Evolutionary conservation across 2,113 vertebrate genomes (phyloP).

Genomic region (Dicentrarchus labrax): DNA sequence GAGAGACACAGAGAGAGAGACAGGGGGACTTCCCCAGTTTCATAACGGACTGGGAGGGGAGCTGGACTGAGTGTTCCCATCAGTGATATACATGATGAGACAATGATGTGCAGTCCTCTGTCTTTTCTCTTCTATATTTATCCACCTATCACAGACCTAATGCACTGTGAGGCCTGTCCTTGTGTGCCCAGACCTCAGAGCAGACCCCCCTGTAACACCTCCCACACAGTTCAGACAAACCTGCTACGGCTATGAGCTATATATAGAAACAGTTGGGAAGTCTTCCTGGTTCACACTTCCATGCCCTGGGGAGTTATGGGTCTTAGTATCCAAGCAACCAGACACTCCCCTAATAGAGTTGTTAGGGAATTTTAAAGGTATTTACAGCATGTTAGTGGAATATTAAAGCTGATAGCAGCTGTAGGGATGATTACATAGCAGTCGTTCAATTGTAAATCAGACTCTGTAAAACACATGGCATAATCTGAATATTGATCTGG

Average conservation of each 20-base stretch:
- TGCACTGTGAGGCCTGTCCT: slow-evolving; percentile 54
- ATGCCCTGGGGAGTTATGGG: slow-evolving; percentile 18
- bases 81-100: slow-evolving; percentile 51
- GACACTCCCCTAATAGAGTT: slow-evolving; percentile 41
- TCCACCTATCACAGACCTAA: slow-evolving; percentile 52
- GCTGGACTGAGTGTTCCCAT: slow-evolving; percentile 46
- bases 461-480: slow-evolving; percentile 6
- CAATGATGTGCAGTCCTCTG: slow-evolving; percentile 60
- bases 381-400: slow-evolving; percentile 28
- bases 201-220: slow-evolving; percentile 31
- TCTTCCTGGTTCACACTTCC: slow-evolving; percentile 65
- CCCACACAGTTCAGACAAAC: slow-evolving; percentile 25
- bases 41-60: slow-evolving; percentile 40
- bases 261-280: slow-evolving; percentile 61
- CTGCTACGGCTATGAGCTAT: slow-evolving; percentile 50
- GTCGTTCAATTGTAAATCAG: slow-evolving; percentile 19
- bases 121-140: slow-evolving; percentile 78
- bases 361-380: slow-evolving; percentile 30
- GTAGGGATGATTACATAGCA: neutral
- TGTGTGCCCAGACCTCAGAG: slow-evolving; percentile 63
- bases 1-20: slow-evolving; percentile 39
- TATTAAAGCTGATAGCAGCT: slow-evolving; percentile 25
- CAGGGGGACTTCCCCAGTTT: slow-evolving; percentile 73
- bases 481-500: slow-evolving; percentile 26
- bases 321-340: slow-evolving; percentile 11